Evolutionary conservation across 2,113 vertebrate species (phyloP).

Genomic region (Caretta caretta): DNA sequence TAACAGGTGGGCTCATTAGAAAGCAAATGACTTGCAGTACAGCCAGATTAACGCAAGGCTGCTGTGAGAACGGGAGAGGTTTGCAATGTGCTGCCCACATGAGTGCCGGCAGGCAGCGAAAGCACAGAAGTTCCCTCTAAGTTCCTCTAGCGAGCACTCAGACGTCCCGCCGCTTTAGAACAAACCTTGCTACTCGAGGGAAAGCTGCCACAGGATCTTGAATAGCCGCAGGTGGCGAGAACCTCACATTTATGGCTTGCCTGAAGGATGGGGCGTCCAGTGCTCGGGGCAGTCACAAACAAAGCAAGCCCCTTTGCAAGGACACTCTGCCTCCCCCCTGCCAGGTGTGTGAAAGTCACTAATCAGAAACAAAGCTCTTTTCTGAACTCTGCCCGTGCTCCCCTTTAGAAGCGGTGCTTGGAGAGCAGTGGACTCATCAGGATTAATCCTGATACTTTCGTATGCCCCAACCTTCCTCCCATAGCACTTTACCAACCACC

Average conservation of each 20-base stretch:
- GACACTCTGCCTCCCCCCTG: no score
- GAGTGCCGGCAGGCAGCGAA: not conserved
- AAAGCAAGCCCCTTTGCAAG: no score
- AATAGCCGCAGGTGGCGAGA: not conserved
- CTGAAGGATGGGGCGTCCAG: no score
- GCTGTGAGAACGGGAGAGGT: no score
- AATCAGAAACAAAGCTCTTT: not conserved
- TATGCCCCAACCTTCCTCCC: not conserved
- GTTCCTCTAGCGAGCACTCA: not conserved
- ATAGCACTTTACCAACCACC: not conserved
- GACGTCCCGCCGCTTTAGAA: no score
- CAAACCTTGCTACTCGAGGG: no score
- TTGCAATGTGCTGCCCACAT: not conserved
- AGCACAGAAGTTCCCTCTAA: not conserved
- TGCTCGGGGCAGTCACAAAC: not conserved
- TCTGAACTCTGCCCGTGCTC: no score
- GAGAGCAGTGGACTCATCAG: not conserved
- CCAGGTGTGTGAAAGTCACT: not conserved
- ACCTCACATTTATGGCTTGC: not conserved
- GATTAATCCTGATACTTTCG: not conserved
- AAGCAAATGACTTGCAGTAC: not conserved
- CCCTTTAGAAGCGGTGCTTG: not conserved
- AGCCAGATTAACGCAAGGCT: not conserved
- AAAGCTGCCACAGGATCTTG: not conserved
- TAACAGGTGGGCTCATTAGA: not conserved